Base-by-base conservation (phyloP, 2,888 invertebrate species). In the Parnassius apollo region DNA sequence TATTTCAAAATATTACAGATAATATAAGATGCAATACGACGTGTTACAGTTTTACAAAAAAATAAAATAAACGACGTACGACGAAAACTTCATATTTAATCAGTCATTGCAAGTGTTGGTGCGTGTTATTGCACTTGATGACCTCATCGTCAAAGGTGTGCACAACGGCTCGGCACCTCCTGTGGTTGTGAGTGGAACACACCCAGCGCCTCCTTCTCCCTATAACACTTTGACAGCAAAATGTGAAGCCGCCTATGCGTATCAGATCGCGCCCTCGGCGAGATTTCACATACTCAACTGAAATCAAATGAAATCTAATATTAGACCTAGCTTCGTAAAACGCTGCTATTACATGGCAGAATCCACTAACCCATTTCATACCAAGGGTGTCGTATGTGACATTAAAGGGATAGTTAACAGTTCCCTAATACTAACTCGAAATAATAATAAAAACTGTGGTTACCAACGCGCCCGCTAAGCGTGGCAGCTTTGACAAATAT, bases 141-240 rank as follows among this genome's bases (percentile, higher is more conserved):
- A 82, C 70, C 56, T 71, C 65, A 11, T 74, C 71, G 1, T 71
- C 73, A 51, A 67, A 65, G 0, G 81, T 82, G n/a, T 74, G 72
- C 2, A 80, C 70, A 0, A 67, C 66, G 0, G 81, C 80, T 2
- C 71, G 72, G 57, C 81, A 81, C 7, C 71, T 70, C 55, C 66
- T 77, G 61, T 73, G 70, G 57, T 73, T 72, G 57, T 81, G 76
- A 2, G 75, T 81, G 4, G 83, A 82, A 62, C 85, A 86, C 2
- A 75, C 69, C 86, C 86, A 85, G 53, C 78, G 67, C 9, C 67
- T 75, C 57, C 73, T 74, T 2, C 59, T 55, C 0, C 74, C 69
- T 1, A 65, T 64, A 0, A 65, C 66, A 12, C 66, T 69, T 35
- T 74, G 69, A 8, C 65, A 65, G 13, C 68, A 71, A 59, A 71